phyloP scores from a whole-genome alignment of 1,140 invertebrate species.

The Drosophila chauvacae region DNA sequence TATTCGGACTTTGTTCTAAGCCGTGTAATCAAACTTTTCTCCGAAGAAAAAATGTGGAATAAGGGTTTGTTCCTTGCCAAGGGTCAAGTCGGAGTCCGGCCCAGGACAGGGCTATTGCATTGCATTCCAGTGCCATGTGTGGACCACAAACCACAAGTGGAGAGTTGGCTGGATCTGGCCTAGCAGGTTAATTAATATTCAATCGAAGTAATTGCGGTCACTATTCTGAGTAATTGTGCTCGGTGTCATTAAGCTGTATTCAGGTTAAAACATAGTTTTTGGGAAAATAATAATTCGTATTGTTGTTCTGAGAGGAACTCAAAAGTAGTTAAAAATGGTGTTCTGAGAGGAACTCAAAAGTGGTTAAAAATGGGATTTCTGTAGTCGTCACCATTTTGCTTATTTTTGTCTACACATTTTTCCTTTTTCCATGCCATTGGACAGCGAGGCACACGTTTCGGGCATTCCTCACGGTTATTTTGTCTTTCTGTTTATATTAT shows the following conservation, averaged over 20 bases:
- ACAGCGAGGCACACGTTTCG: conserved; percentile 19
- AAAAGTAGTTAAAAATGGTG: background rate
- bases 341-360: too few species aligned
- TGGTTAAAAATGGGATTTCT: background rate
- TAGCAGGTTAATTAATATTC: conserved; percentile 31
- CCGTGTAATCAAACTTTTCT: conserved; percentile 35
- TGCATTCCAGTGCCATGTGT: background rate
- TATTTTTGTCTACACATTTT: background rate
- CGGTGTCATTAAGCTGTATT: background rate
- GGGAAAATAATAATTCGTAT: background rate
- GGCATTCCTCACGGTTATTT: conserved; percentile 39
- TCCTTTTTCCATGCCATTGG: conserved; percentile 26
- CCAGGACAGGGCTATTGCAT: background rate
- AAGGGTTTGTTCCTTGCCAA: background rate
- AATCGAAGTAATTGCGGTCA: conserved; percentile 10
- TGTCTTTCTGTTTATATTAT: conserved; percentile 43
- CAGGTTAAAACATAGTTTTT: too few species aligned
- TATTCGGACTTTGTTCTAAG: conserved; percentile 47
- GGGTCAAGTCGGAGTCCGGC: conserved; percentile 1
- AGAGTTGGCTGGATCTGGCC: background rate
- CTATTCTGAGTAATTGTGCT: background rate
- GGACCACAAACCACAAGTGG: background rate
- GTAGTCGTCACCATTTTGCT: background rate
- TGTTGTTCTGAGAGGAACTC: too few species aligned
- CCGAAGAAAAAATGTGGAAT: background rate